phyloP scores from a whole-genome alignment of 2,888 invertebrate species.

The Drosophila gaucha region DNA sequence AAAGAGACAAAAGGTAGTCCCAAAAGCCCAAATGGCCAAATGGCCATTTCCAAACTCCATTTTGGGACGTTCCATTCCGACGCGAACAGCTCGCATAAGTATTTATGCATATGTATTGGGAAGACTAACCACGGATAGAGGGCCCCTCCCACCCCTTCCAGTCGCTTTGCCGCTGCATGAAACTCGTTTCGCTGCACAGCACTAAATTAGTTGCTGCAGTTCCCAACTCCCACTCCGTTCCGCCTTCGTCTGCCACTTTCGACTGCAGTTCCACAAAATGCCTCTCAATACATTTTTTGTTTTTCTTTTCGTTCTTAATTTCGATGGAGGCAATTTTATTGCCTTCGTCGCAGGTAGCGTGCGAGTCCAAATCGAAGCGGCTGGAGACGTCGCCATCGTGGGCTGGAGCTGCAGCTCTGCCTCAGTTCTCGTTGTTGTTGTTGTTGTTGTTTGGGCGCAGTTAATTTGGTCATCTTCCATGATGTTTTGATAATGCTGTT shows the following conservation, averaged over 20 bases:
- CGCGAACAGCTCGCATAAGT: slow-evolving; percentile 19
- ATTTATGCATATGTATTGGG: slow-evolving; percentile 47
- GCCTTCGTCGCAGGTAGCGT: slow-evolving; percentile 69
- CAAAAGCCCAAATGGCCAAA: slow-evolving; percentile 18
- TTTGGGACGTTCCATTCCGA: slow-evolving; percentile 47
- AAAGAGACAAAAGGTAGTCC: slow-evolving; percentile 25
- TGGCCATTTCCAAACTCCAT: slow-evolving; percentile 58
- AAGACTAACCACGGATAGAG: no score
- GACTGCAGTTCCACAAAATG: slow-evolving; percentile 40
- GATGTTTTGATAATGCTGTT: slow-evolving; percentile 80
- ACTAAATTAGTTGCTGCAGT: slow-evolving; percentile 74
- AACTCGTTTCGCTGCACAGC: slow-evolving; percentile 73
- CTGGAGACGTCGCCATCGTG: slow-evolving; percentile 48
- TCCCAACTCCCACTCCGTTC: slow-evolving; percentile 7
- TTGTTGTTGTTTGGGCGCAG: slow-evolving; percentile 43
- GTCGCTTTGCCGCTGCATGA: slow-evolving; percentile 41
- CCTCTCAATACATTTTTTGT: slow-evolving; percentile 71
- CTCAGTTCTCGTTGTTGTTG: slow-evolving; percentile 17
- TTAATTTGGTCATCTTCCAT: slow-evolving; percentile 83
- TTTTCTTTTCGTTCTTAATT: slow-evolving; percentile 80
- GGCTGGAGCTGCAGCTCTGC: slow-evolving; percentile 18
- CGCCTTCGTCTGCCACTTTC: background rate
- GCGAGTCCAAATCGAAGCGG: slow-evolving; percentile 33
- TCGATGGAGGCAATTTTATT: slow-evolving; percentile 79
- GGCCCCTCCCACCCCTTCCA: background rate